These are phyloP conservation scores for Leptura quadrifasciata DNA, from an alignment of 2,888 invertebrate genomes.

Conservation along the genomic window DNA sequence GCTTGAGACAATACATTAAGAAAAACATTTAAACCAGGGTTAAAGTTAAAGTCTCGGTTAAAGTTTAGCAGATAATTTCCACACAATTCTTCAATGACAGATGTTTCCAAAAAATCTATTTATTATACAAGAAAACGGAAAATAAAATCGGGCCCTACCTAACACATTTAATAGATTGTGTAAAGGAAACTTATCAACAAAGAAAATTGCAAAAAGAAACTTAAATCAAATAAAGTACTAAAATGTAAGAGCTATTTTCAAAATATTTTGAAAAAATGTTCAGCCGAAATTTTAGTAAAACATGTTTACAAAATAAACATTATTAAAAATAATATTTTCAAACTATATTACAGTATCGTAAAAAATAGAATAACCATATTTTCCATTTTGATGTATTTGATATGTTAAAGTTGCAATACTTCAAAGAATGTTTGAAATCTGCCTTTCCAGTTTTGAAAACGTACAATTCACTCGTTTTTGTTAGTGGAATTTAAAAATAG, in stretches of 20 bases:
- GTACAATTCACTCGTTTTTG: conserved; percentile 39
- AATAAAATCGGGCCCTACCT: too few relatives aligned
- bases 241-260: neutral
- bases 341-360: neutral
- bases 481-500: conserved; percentile 53
- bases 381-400: neutral
- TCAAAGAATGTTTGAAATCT: neutral
- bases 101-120: too few relatives aligned
- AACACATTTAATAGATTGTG: too few relatives aligned
- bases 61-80: too few relatives aligned
- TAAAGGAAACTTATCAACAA: neutral
- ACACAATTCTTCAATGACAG: too few relatives aligned
- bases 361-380: neutral
- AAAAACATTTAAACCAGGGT: too few relatives aligned
- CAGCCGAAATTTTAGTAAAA: neutral
- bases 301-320: neutral
- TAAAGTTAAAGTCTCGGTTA: too few relatives aligned
- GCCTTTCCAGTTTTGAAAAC: conserved; percentile 40
- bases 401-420: neutral
- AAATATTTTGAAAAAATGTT: neutral
- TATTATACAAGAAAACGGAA: too few relatives aligned
- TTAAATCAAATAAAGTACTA: neutral
- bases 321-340: neutral
- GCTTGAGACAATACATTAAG: too few relatives aligned
- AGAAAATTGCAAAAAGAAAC: neutral